A percentile compares a stretch with the other conserved stretches of the same genome.
Conservation (phyloP, 2,888 invertebrate species). For the Apotomis betuletana region DNA sequence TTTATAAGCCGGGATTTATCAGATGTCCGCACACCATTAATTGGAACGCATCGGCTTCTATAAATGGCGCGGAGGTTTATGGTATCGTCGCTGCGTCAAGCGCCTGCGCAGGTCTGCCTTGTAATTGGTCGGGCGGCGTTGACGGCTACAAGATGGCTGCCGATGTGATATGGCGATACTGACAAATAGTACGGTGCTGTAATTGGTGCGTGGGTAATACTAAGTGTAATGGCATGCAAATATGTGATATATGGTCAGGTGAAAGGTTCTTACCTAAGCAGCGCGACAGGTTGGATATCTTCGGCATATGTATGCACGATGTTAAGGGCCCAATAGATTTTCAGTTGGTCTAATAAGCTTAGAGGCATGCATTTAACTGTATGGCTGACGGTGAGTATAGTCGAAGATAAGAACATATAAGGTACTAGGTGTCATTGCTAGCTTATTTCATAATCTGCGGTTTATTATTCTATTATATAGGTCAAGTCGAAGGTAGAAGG, state of each 20-base stretch:
- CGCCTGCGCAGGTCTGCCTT: constrained; percentile 58
- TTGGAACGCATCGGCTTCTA: constrained; percentile 74
- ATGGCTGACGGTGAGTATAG: too few species aligned
- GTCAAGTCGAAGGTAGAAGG: too few species aligned
- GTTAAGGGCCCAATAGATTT: too few species aligned
- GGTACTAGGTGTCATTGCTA: too few species aligned
- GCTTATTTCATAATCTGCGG: too few species aligned
- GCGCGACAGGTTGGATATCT: background rate
- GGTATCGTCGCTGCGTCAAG: constrained; percentile 75
- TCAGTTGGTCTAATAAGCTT: too few species aligned
- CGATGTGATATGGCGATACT: constrained; percentile 74
- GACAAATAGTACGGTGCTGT: constrained; percentile 69
- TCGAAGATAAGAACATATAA: too few species aligned
- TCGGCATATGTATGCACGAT: too few species aligned
- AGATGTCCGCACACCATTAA: constrained; percentile 72
- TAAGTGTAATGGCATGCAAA: constrained; percentile 44
- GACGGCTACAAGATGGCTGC: constrained; percentile 82
- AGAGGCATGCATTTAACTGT: too few species aligned
- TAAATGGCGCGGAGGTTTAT: constrained; percentile 81
- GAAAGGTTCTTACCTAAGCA: background rate
- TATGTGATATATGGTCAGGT: constrained; percentile 40
- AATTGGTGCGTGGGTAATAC: constrained; percentile 54
- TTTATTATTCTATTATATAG: too few species aligned
- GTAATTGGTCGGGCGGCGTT: constrained; percentile 80
- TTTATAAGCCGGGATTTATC: constrained; percentile 56